phyloP scores from a whole-genome alignment of 2,888 invertebrate genomes.

The Drosophila affinis region DNA sequence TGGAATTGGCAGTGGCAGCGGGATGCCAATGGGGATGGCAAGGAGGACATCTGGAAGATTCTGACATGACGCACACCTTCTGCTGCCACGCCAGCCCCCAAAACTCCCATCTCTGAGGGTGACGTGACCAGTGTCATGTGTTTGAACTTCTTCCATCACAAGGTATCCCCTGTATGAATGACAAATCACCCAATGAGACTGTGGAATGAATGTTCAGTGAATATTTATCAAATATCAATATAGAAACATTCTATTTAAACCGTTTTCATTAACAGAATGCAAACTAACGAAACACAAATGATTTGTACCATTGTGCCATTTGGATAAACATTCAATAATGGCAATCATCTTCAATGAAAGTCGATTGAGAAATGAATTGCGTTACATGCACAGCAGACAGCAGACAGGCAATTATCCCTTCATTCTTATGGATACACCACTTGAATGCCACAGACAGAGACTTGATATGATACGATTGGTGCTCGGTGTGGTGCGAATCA shows the following conservation, averaged over 20 bases:
- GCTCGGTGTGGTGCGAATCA: background rate
- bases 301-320: background rate
- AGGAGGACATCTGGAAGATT: background rate
- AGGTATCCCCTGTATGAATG: conserved; percentile 8
- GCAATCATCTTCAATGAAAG: background rate
- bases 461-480: background rate
- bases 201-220: conserved; percentile 8
- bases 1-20: background rate
- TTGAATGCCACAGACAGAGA: background rate
- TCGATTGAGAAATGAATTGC: background rate
- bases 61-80: conserved; percentile 1
- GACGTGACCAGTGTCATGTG: conserved; percentile 23
- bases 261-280: too few relatives aligned
- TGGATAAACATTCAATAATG: background rate
- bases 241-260: too few relatives aligned
- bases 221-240: background rate
- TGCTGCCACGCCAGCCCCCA: background rate
- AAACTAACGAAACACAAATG: too few relatives aligned
- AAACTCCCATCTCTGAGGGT: background rate
- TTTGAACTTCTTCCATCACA: background rate
- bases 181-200: conserved; percentile 18
- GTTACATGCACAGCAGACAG: background rate
- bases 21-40: background rate
- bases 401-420: background rate
- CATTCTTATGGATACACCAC: background rate